Evolutionary conservation across 2,797 vertebrate species (phyloP).

Genomic region (Falco peregrinus): DNA sequence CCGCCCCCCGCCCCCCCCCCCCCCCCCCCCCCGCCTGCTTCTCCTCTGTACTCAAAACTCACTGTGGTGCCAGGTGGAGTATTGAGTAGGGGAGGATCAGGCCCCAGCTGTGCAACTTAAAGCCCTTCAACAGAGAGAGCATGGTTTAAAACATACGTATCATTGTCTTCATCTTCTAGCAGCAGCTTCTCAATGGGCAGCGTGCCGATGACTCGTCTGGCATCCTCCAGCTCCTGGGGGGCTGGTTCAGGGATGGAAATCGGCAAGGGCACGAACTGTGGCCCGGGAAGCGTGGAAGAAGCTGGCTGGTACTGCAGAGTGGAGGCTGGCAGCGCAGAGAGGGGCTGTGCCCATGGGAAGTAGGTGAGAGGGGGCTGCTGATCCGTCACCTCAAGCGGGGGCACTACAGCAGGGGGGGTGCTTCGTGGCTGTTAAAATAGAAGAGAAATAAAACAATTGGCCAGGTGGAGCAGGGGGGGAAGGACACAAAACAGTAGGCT

Average conservation of each 20-base stretch:
- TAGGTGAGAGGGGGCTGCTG: slow-evolving; percentile 84
- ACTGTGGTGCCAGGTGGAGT: neutral
- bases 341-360: slow-evolving; percentile 90
- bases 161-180: slow-evolving; percentile 82
- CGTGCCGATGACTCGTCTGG: slow-evolving; percentile 71
- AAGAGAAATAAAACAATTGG: neutral
- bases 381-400: slow-evolving; percentile 86
- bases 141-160: slow-evolving; percentile 80
- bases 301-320: slow-evolving; percentile 78
- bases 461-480: neutral
- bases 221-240: slow-evolving; percentile 80
- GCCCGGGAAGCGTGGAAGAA: slow-evolving; percentile 75
- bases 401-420: slow-evolving; percentile 70
- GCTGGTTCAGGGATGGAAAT: slow-evolving; percentile 78
- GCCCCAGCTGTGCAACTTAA: slow-evolving; percentile 42
- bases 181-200: slow-evolving; percentile 89
- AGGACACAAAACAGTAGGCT: neutral
- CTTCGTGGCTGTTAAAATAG: slow-evolving; percentile 77
- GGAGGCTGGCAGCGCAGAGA: slow-evolving; percentile 80
- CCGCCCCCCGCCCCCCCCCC: neutral
- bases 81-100: neutral
- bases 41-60: neutral
- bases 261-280: slow-evolving; percentile 84
- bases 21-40: neutral
- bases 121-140: slow-evolving; percentile 85